These are phyloP conservation scores for Aotus griseimembra DNA, from an alignment of 2,797 vertebrate species.

Conservation along the genomic window DNA sequence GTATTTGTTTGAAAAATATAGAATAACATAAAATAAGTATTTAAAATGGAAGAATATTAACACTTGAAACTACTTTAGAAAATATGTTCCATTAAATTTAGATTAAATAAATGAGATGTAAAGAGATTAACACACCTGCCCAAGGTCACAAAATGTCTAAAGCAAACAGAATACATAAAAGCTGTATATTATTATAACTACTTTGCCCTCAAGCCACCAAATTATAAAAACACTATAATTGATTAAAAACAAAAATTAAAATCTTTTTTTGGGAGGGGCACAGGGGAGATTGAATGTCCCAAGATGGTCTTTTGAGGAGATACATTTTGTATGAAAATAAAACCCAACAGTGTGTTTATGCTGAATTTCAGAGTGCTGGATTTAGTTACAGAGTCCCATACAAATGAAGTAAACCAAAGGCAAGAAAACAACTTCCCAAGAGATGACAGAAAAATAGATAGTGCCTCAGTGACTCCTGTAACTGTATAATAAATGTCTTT, in stretches of 20 bases:
- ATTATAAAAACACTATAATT: background rate
- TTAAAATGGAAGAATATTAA: slow-evolving; percentile 1
- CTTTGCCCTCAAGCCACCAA: background rate
- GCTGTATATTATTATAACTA: background rate
- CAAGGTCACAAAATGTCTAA: slow-evolving; percentile 11
- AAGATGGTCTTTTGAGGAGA: background rate
- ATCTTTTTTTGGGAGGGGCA: fast-evolving
- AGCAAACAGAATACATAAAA: slow-evolving; percentile 30
- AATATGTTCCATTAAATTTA: slow-evolving; percentile 22
- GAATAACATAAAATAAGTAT: background rate
- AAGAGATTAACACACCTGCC: background rate
- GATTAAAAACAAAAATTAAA: background rate
- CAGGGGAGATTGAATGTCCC: background rate
- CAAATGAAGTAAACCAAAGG: background rate
- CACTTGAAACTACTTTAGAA: background rate
- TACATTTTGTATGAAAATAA: slow-evolving; percentile 13
- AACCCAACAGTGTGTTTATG: background rate
- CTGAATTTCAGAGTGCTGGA: background rate
- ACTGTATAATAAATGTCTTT: background rate
- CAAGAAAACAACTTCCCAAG: background rate
- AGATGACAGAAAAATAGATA: background rate
- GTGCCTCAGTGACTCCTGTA: background rate
- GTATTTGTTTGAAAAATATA: background rate
- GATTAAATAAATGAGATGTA: background rate
- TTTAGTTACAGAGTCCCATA: background rate